These are phyloP conservation scores for Megastigmus dorsalis DNA, from an alignment of 2,888 invertebrate species.

Conservation along the genomic window DNA sequence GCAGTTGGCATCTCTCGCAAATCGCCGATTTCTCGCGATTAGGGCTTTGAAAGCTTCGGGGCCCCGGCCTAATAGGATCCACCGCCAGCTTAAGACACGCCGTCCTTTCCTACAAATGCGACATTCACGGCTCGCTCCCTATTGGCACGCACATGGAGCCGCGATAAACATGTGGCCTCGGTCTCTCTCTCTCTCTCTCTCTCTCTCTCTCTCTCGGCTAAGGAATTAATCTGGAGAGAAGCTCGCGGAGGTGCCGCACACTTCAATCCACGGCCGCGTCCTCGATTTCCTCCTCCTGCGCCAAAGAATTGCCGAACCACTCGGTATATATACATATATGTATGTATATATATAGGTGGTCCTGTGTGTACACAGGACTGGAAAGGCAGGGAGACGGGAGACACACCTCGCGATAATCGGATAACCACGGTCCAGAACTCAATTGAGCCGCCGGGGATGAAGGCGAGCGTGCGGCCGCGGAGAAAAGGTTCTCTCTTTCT, in stretches of 20 bases:
- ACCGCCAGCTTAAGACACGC: neutral
- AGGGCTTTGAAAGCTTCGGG: conserved; percentile 4
- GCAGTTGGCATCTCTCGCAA: neutral
- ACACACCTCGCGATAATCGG: conserved; percentile 63
- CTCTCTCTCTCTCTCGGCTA: neutral
- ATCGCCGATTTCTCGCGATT: neutral
- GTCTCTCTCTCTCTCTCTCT: neutral
- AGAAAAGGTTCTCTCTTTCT: conserved; percentile 30
- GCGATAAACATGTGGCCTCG: neutral
- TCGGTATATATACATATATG: neutral
- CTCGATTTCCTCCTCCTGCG: no score
- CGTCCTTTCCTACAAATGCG: neutral
- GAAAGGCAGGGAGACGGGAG: conserved; percentile 30
- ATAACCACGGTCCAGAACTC: conserved; percentile 67
- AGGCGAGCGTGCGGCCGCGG: conserved; percentile 5
- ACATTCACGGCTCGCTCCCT: no score
- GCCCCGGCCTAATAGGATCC: neutral
- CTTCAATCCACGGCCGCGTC: no score
- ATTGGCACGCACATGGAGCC: no score
- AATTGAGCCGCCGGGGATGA: conserved; percentile 61
- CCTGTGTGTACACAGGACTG: conserved; percentile 46
- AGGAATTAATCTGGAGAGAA: no score
- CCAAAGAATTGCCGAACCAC: conserved; percentile 35
- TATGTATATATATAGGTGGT: neutral
- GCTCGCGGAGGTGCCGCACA: no score